Conservation (phyloP, 2,888 invertebrate species). For the Orthonychiurus folsomi region DNA sequence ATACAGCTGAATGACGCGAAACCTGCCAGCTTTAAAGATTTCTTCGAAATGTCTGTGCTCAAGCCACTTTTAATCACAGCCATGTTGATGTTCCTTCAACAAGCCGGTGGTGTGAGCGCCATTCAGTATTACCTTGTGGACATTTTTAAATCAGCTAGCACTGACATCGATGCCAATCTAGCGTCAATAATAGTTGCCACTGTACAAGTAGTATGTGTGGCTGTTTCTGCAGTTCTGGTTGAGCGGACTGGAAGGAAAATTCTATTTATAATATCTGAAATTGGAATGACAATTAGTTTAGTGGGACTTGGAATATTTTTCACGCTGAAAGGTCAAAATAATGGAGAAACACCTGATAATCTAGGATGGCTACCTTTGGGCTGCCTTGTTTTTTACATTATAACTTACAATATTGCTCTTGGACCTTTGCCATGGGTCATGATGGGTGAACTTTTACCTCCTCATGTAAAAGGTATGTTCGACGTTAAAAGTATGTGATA, state of each 20-base stretch:
- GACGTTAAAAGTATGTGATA: no score
- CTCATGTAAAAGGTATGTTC: constrained; percentile 57
- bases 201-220: constrained; percentile 50
- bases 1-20: constrained; percentile 14
- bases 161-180: constrained; percentile 47
- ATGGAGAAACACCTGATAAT: not conserved
- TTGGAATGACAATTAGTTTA: constrained; percentile 62
- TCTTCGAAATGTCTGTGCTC: constrained; percentile 56
- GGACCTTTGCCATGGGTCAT: constrained; percentile 78
- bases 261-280: constrained; percentile 64
- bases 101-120: constrained; percentile 72
- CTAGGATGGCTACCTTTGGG: constrained; percentile 58
- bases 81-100: constrained; percentile 74
- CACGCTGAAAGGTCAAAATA: constrained; percentile 18
- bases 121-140: constrained; percentile 68
- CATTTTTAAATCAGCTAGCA: constrained; percentile 67
- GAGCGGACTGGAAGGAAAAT: constrained; percentile 73
- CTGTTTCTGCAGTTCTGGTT: constrained; percentile 54
- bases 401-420: constrained; percentile 70
- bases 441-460: constrained; percentile 66
- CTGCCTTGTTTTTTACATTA: constrained; percentile 64
- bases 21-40: constrained; percentile 47
- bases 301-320: constrained; percentile 65
- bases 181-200: constrained; percentile 52
- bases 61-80: constrained; percentile 65